These are phyloP conservation scores for Seira musarum DNA, from an alignment of 2,888 invertebrate genomes.

Conservation along the genomic window DNA sequence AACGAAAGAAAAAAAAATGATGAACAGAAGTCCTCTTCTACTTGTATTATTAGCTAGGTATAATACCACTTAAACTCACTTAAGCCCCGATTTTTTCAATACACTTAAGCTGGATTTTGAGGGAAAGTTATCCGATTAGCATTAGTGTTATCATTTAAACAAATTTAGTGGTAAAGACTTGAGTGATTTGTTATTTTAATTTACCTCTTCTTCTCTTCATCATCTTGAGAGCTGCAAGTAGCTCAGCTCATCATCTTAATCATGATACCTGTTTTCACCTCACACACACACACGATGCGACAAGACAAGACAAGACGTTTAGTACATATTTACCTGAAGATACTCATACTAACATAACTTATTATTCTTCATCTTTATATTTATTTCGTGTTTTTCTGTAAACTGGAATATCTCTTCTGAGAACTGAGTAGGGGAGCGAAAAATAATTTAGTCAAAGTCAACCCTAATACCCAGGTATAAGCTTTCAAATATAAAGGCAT, in stretches of 20 bases:
- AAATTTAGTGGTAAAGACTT: constrained; percentile 57
- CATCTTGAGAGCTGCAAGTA: constrained; percentile 29
- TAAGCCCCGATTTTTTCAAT: constrained; percentile 43
- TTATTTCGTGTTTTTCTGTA: no score
- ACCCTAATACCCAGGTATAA: no score
- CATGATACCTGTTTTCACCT: constrained; percentile 31
- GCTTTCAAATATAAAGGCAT: constrained; percentile 29
- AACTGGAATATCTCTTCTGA: no score
- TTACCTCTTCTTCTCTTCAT: constrained; percentile 42
- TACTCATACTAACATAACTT: no score
- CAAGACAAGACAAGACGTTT: no score
- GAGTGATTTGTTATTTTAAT: constrained; percentile 57
- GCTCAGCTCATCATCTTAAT: constrained; percentile 28
- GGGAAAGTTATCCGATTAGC: constrained; percentile 62
- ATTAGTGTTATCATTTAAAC: constrained; percentile 60
- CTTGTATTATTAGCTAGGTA: neutral
- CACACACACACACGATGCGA: constrained; percentile 23
- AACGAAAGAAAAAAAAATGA: constrained; percentile 22
- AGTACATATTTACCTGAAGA: no score
- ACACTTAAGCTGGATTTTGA: constrained; percentile 55
- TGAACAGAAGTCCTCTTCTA: constrained; percentile 14
- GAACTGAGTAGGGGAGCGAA: no score
- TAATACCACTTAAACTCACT: constrained; percentile 12
- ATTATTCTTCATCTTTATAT: no score
- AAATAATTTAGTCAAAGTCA: no score